A percentile compares a stretch with the other conserved stretches of the same genome.
Conservation (phyloP, 2,113 vertebrate species). For the Centrocercus urophasianus region DNA sequence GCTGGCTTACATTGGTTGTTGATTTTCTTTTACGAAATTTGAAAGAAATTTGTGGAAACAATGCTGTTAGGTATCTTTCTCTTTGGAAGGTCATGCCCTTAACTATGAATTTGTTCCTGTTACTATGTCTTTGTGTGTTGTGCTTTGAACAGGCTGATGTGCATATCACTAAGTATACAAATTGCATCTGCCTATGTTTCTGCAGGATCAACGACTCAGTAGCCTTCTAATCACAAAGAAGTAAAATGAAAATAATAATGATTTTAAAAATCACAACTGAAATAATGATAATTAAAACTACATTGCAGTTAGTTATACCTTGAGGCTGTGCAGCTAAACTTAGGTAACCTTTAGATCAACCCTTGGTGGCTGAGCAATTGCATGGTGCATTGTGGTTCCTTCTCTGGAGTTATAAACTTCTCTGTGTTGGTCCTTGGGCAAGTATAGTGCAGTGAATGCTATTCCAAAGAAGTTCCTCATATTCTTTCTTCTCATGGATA, state of each 20-base stretch:
- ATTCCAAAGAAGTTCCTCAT: neutral
- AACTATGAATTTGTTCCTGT: neutral
- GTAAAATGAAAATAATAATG: neutral
- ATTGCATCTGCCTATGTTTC: neutral
- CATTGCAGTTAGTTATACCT: neutral
- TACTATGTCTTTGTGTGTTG: neutral
- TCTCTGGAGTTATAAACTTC: neutral
- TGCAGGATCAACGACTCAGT: neutral
- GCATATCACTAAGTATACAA: neutral
- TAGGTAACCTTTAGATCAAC: neutral
- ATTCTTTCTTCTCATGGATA: neutral
- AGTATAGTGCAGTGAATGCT: neutral
- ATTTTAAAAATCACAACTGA: neutral
- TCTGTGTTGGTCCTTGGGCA: neutral
- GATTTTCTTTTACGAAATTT: neutral
- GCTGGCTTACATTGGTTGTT: neutral
- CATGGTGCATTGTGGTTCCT: neutral
- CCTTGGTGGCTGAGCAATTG: neutral
- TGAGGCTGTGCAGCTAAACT: neutral
- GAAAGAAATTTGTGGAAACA: neutral
- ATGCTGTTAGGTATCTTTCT: neutral
- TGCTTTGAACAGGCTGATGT: neutral
- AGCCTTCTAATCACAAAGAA: neutral
- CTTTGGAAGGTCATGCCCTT: neutral
- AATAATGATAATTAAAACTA: neutral